These are phyloP conservation scores for Bruchidius siliquastri DNA, from an alignment of 2,888 invertebrate genomes.

Conservation along the genomic window DNA sequence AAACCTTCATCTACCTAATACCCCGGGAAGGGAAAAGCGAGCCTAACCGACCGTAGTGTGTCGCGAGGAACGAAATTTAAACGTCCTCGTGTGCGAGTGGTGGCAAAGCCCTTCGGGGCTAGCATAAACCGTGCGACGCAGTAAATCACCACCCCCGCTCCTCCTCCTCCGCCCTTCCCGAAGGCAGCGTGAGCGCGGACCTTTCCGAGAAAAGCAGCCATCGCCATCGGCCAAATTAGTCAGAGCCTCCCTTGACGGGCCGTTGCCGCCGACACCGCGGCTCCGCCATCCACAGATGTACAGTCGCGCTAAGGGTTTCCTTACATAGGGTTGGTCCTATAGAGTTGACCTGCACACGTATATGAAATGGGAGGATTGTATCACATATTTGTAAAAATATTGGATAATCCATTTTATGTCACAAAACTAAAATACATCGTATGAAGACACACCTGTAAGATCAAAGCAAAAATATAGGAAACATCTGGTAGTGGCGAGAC, in stretches of 20 bases:
- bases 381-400: too few species aligned
- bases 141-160: slow-evolving; percentile 1
- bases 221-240: background rate
- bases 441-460: too few species aligned
- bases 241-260: slow-evolving; percentile 12
- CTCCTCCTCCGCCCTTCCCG: background rate
- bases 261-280: slow-evolving; percentile 17
- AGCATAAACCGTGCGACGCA: background rate
- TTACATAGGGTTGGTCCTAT: background rate
- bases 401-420: too few species aligned
- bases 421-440: too few species aligned
- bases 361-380: too few species aligned
- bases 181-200: background rate
- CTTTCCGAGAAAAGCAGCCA: background rate
- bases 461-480: too few species aligned
- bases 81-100: background rate
- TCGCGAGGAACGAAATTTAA: background rate
- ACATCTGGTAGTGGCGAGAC: too few species aligned
- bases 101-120: background rate
- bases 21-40: background rate
- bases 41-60: background rate
- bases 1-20: background rate
- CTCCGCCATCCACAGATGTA: slow-evolving; percentile 12
- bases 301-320: background rate
- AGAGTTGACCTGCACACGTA: too few species aligned